phyloP scores from a whole-genome alignment of 2,113 vertebrate genomes.

The Malurus elegans region DNA sequence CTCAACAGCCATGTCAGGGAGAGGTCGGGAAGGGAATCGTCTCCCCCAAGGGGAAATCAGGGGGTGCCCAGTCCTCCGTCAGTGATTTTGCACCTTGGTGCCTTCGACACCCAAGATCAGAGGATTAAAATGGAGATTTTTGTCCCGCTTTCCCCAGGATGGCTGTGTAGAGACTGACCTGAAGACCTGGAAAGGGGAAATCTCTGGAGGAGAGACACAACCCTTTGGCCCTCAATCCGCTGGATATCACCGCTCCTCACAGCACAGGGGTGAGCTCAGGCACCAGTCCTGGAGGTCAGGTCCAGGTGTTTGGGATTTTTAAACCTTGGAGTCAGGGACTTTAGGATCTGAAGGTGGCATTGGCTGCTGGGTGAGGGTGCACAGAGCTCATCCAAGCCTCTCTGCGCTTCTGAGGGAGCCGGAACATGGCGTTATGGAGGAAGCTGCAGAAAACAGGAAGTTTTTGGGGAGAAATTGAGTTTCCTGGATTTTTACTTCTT shows the following conservation, averaged over 20 bases:
- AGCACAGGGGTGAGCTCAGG: neutral
- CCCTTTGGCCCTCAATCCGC: rapidly evolving
- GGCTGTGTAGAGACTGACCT: neutral
- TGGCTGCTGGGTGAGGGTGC: rapidly evolving
- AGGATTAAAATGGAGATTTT: neutral
- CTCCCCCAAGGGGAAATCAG: rapidly evolving
- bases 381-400: neutral
- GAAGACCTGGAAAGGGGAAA: neutral
- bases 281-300: rapidly evolving
- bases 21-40: neutral
- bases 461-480: neutral
- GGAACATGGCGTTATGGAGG: rapidly evolving
- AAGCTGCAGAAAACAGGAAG: neutral
- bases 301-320: neutral
- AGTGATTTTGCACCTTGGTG: rapidly evolving
- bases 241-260: rapidly evolving
- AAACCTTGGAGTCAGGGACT: neutral
- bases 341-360: rapidly evolving
- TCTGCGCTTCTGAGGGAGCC: rapidly evolving
- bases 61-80: rapidly evolving
- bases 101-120: rapidly evolving
- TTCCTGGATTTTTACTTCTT: neutral
- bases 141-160: neutral
- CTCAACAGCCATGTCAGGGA: rapidly evolving
- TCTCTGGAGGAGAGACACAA: neutral